Evolutionary conservation across 2,888 invertebrate genomes (phyloP).

Genomic region (Celastrina argiolus): DNA sequence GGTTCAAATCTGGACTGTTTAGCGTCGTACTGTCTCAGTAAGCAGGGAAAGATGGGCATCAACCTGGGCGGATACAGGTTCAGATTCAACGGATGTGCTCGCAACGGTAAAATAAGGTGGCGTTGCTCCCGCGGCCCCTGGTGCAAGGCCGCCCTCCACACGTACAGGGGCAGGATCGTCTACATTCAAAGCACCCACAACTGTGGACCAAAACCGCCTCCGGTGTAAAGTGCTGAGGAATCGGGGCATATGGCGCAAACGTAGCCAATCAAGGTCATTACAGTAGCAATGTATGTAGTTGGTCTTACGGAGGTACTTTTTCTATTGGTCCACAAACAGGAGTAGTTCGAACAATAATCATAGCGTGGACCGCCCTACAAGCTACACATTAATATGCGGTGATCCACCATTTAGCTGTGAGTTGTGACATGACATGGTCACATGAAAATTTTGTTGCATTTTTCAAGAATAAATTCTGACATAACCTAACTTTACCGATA

Average conservation of each 20-base stretch:
- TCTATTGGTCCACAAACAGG: too few species aligned
- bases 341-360: too few species aligned
- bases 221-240: constrained; percentile 21
- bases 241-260: background rate
- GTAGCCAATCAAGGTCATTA: too few species aligned
- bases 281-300: too few species aligned
- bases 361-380: too few species aligned
- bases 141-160: constrained; percentile 71
- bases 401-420: too few species aligned
- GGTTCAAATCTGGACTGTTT: constrained; percentile 63
- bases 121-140: constrained; percentile 68
- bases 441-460: too few species aligned
- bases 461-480: too few species aligned
- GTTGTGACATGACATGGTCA: too few species aligned
- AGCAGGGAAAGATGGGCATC: constrained; percentile 73
- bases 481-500: too few species aligned
- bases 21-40: constrained; percentile 71
- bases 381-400: too few species aligned
- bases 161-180: constrained; percentile 64
- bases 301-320: too few species aligned
- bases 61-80: constrained; percentile 69
- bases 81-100: constrained; percentile 68
- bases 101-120: constrained; percentile 71
- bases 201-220: constrained; percentile 65
- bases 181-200: constrained; percentile 69